Evolutionary conservation across 2,888 invertebrate genomes (phyloP).

Genomic region (Hypercompe scribonia): DNA sequence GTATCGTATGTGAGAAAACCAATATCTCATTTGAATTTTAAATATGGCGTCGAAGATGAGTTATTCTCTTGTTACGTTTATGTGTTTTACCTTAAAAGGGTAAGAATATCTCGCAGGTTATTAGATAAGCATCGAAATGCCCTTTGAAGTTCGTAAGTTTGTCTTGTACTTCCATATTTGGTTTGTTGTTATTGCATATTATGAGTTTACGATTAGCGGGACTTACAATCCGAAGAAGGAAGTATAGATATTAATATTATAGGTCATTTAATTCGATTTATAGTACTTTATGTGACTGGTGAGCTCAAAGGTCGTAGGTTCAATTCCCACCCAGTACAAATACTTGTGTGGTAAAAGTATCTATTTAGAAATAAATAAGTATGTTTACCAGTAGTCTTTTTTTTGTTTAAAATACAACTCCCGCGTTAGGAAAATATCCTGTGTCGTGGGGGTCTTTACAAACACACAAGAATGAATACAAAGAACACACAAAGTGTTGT

Average conservation of each 20-base stretch:
- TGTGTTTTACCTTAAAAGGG: conserved; percentile 41
- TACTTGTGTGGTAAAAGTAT: neutral
- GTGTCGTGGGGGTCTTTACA: no score
- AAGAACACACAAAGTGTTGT: no score
- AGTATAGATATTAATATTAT: neutral
- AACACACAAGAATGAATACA: no score
- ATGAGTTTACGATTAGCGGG: neutral
- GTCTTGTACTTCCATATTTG: conserved; percentile 3
- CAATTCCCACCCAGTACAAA: neutral
- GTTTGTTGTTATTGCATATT: neutral
- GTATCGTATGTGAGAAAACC: conserved; percentile 54
- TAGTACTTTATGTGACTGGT: neutral
- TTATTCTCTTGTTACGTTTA: conserved; percentile 32
- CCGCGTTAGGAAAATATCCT: no score
- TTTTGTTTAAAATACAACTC: no score
- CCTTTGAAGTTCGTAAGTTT: conserved; percentile 33
- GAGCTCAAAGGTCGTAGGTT: neutral
- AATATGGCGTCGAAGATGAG: conserved; percentile 29
- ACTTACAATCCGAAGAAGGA: neutral
- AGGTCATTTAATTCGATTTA: neutral
- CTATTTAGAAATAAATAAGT: no score
- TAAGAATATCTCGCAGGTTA: conserved; percentile 27
- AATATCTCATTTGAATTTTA: conserved; percentile 50
- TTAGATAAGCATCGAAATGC: conserved; percentile 36
- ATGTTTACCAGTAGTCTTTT: no score